These are phyloP conservation scores for Rhynchomys soricoides DNA, from an alignment of 2,113 vertebrate genomes.

Conservation along the genomic window DNA sequence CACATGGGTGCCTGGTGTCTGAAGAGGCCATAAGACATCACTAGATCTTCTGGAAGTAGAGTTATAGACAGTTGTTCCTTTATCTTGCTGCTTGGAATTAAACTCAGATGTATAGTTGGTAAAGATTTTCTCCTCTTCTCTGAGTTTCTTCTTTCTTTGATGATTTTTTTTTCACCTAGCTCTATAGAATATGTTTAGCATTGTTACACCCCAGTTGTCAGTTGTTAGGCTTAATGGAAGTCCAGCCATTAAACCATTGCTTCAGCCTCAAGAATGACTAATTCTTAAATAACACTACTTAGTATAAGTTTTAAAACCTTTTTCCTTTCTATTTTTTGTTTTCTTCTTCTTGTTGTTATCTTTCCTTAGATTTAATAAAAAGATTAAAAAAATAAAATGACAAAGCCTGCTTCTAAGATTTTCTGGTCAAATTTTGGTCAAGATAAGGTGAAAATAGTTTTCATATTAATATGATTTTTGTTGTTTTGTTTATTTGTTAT, in stretches of 20 bases:
- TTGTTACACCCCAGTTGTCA: no score
- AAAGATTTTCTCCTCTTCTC: background rate
- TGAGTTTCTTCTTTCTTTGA: background rate
- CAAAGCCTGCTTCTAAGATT: background rate
- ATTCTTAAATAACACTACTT: background rate
- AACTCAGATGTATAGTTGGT: background rate
- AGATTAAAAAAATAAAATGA: no score
- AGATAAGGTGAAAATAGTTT: background rate
- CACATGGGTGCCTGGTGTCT: no score
- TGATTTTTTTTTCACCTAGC: no score
- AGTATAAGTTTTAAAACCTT: background rate
- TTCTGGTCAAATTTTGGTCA: background rate
- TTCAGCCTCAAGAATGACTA: background rate
- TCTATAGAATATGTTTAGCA: no score
- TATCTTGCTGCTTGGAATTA: no score
- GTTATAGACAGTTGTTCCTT: no score
- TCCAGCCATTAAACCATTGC: background rate
- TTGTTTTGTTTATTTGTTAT: no score
- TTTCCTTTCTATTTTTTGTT: background rate
- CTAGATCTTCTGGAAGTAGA: no score
- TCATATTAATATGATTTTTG: background rate
- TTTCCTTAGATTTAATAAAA: background rate
- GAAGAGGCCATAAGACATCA: no score
- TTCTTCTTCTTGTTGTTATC: background rate
- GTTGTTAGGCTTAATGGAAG: no score